Percentiles rank a stretch among this genome's conserved stretches.
phyloP scores from a whole-genome alignment of 2,113 vertebrate species.

The Siphamia tubifer region DNA sequence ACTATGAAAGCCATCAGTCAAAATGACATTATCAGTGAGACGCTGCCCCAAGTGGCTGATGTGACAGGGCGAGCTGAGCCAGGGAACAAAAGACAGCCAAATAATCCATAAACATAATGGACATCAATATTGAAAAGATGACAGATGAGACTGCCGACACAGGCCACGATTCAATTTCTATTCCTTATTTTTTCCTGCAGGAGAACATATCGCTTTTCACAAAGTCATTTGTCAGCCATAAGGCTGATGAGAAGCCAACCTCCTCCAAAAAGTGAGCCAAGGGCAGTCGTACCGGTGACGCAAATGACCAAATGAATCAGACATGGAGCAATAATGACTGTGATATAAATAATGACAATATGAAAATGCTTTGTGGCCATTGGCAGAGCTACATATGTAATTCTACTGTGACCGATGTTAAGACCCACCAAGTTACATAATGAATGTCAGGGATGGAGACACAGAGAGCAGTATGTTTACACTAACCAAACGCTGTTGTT shows the following conservation, averaged over 20 bases:
- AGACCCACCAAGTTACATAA: neutral
- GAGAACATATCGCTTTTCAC: slow-evolving; percentile 59
- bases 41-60: slow-evolving; percentile 60
- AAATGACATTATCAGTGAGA: slow-evolving; percentile 61
- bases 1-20: slow-evolving; percentile 67
- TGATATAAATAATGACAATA: slow-evolving; percentile 53
- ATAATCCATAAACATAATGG: slow-evolving; percentile 74
- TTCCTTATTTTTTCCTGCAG: slow-evolving; percentile 47
- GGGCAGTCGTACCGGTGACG: slow-evolving; percentile 55
- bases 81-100: slow-evolving; percentile 55
- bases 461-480: neutral
- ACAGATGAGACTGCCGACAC: slow-evolving; percentile 68
- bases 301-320: slow-evolving; percentile 66
- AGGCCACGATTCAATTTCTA: slow-evolving; percentile 72
- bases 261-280: slow-evolving; percentile 55
- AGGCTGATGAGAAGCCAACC: slow-evolving; percentile 54
- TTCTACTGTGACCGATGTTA: neutral
- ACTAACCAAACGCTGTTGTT: neutral
- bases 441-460: neutral
- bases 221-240: slow-evolving; percentile 64
- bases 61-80: slow-evolving; percentile 44
- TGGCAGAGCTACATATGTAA: slow-evolving; percentile 20
- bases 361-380: slow-evolving; percentile 38
- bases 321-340: slow-evolving; percentile 39
- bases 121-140: slow-evolving; percentile 76